Conservation (phyloP, 2,113 vertebrate species). For the Cryptotis parvus region DNA sequence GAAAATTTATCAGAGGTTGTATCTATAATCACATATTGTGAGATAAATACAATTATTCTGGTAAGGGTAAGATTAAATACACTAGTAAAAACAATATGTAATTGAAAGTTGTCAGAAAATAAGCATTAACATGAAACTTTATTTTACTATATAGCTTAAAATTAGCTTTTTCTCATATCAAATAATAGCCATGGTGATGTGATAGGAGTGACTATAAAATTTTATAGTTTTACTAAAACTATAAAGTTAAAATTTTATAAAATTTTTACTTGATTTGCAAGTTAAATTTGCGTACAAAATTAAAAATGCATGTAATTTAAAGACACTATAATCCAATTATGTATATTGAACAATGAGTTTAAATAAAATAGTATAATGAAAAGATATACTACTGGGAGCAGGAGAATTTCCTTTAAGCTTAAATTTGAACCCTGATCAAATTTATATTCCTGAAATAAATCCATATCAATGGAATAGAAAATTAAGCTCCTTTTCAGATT, state of each 20-base stretch:
- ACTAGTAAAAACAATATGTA: not conserved
- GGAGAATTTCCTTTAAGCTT: not conserved
- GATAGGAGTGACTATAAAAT: slow-evolving; percentile 23
- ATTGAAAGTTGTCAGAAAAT: not conserved
- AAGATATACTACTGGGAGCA: not conserved
- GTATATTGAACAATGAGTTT: not conserved
- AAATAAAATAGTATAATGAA: not conserved
- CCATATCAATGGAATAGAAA: not conserved
- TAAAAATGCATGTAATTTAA: slow-evolving; percentile 1
- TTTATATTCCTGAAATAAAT: not conserved
- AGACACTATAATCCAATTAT: not conserved
- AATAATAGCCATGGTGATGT: slow-evolving; percentile 1
- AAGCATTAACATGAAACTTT: not conserved
- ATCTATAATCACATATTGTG: not conserved
- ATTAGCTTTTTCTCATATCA: not conserved
- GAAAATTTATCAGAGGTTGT: not conserved
- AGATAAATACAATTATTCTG: not conserved
- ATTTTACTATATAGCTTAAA: not conserved
- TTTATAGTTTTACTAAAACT: no score
- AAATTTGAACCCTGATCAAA: not conserved
- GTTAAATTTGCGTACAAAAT: not conserved
- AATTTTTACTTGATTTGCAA: slow-evolving; percentile 21
- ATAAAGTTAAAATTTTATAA: no score
- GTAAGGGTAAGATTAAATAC: not conserved
- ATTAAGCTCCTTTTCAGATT: not conserved